Base-by-base conservation (phyloP, 1,140 invertebrate genomes). In the Nixonia krombeini region DNA sequence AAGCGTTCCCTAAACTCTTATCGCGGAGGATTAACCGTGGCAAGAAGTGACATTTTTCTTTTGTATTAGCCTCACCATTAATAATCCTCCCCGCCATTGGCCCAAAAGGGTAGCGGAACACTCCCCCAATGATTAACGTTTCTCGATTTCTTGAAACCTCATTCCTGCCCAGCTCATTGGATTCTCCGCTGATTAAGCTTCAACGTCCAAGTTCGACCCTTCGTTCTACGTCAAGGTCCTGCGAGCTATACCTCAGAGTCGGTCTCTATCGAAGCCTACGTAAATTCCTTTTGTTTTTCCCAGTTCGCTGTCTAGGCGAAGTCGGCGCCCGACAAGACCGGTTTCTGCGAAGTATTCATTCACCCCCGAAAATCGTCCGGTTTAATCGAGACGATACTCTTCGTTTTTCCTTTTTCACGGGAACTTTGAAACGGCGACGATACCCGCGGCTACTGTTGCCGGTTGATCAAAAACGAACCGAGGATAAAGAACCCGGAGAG, bases 341-440 rank as follows among this genome's bases (percentile, higher is more conserved):
- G 33, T 21, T 13, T 33, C 44, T 21, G 44, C 18, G 29, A 31
- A 37, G 15, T 15, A 37, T 18, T 29, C 13, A 7, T 35, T 35
- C 33, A 13, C 2, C 8, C 10, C 1, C 2, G 9, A 8, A 9
- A 31, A 13, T 13, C 33, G 12, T 13, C 6, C 23, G 16, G 31
- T 50, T 50, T 38, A 50, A 38, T 50, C 33, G 46, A 13, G n/a
- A 13, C 12, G 12, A 35, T 35, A 5, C 13, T 35, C n/a, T 35
- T 10, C 12, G 12, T 2, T 7, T 35, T 35, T 35, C 13, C 33
- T 13, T 2, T 2, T 5, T 6, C 6, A 13, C 10, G 12, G 13
- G 13, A 13, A 12, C 2, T 2, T 2, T 9, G 29, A 12, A 31
- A 12, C 9, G 29, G 29, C 29, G 10, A 31, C 2, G 8, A 12